Evolutionary conservation across 2,797 vertebrate genomes (phyloP), one percentile per base, ranked within the genome.

Genomic region (Ciconia nigra): DNA sequence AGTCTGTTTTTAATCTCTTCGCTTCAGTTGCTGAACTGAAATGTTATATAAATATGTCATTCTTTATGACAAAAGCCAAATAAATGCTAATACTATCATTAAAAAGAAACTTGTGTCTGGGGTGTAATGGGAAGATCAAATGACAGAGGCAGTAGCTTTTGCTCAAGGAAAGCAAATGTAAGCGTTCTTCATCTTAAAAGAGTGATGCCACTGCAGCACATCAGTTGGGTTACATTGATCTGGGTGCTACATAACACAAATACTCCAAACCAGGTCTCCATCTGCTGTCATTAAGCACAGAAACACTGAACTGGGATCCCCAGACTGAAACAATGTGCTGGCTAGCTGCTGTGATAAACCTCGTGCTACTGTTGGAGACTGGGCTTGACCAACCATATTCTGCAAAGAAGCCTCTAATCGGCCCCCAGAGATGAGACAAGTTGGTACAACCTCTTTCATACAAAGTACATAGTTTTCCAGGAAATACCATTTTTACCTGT

Each of bases 1-100:
- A 86, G 33, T 74, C 72, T 92, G 76, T 37, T 83, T 94, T 93
- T 90, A 95, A 59, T 79, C 61, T 61, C 42, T 51, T 78, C 4
- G 0, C 67, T 90, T 91, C 79, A 72, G 65, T 22, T 91, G 63
- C 78, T 93, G 35, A 82, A 49, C 42, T 77, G 78, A 95, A 83
- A 92, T 93, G 77, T 91, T 89, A 77, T 85, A 90, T 87, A 93
- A 94, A 94, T 86, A 90, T 95, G 61, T 69, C 79, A 90, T 88
- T 94, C 90, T 91, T 88, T 93, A 74, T 90, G 62, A 94, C 74
- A 96, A 95, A 89, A 92, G n/a, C 61, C 61, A 97, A 96, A 93
- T 89, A 92, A 89, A 80, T 90, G 74, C 72, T 96, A 95, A 94
- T 85, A 78, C 37, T 89, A 22, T 78, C 57, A 93, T 95, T 93